Base-by-base conservation (phyloP, 1,140 invertebrate genomes). In the Heliothis subflexa region DNA sequence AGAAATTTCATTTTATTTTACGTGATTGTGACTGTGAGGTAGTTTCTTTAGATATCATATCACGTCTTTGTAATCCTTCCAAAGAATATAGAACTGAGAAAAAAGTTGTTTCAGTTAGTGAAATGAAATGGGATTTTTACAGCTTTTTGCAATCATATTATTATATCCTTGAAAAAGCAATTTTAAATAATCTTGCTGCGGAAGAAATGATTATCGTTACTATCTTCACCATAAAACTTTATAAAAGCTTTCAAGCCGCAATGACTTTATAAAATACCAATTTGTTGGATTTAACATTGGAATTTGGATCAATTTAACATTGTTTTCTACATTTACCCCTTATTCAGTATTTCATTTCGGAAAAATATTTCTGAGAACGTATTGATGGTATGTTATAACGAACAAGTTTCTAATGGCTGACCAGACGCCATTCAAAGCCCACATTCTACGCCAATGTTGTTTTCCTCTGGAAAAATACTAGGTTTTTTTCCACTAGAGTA, bases 361-460 rank as follows among this genome's bases (percentile, higher is more conserved):
- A n/a, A 12, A 74, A 74, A 57, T 40, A 25, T 74, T 74, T 61
- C 55, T 21, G 71, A 57, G 55, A 74, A 21, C 54, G 71, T 74
- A 74, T 74, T 61, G 71, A 25, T 73, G 70, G 50, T 61, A 49
- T 74, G 71, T 59, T 74, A 74, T 61, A 61, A 59, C 55, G 45
- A 57, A 74, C 71, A 45, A 55, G n/a, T 33, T 16, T 18, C 40
- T 74, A 74, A 74, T 57, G 71, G 54, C 71, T 74, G 71, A 74
- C 71, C 71, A 74, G 55, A 74, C 57, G 71, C 71, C 71, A 74
- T 61, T 74, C 71, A 45, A 33, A 45, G 45, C 7, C 49, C 55
- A 18, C 40, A 74, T 74, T 74, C 18, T 25, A 11, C 57, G 12
- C 33, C 71, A n/a, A 75, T 64, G 40, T 64, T 64, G 73, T 75